Conservation (phyloP, 2,797 vertebrate genomes). For the Rhodeus uyekii region DNA sequence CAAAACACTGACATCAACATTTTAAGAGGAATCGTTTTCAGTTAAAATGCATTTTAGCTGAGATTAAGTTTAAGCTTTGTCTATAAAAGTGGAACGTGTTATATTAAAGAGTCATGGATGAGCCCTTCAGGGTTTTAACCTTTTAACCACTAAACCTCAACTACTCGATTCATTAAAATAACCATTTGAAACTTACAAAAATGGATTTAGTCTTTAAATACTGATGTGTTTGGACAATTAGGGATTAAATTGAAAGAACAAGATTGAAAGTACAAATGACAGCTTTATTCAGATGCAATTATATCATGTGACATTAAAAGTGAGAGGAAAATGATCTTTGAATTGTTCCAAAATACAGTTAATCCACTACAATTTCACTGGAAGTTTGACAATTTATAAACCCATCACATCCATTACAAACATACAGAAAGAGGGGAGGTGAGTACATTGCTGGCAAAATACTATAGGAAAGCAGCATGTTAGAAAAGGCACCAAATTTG, state of each 20-base stretch:
- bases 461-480: background rate
- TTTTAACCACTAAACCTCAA: background rate
- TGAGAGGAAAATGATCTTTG: background rate
- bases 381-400: background rate
- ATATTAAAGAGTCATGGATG: no score
- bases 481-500: background rate
- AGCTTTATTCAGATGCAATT: slow-evolving; percentile 22
- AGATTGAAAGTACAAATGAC: slow-evolving; percentile 11
- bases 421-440: background rate
- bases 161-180: background rate
- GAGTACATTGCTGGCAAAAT: background rate
- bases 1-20: no score
- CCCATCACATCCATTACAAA: background rate
- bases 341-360: background rate
- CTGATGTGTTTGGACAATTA: background rate
- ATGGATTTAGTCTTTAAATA: background rate
- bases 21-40: no score
- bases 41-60: no score
- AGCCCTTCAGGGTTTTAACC: background rate
- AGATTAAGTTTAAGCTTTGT: no score
- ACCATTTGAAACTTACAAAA: background rate
- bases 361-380: background rate
- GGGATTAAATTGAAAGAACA: background rate
- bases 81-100: no score
- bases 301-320: background rate